A percentile compares a stretch with the other conserved stretches of the same genome.
Conservation (phyloP, 2,113 vertebrate species). For the Osmerus eperlanus region DNA sequence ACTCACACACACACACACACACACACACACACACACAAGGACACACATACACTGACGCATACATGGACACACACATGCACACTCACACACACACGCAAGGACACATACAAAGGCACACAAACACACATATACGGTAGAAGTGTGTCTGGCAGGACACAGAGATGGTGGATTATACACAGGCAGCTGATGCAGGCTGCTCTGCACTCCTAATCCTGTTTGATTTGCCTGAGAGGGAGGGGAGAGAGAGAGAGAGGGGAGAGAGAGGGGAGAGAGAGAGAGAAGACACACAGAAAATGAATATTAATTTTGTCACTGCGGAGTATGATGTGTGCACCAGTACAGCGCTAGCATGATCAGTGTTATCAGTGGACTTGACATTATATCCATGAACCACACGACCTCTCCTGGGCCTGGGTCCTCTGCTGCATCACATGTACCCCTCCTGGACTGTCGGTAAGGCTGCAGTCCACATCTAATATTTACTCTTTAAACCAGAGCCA, state of each 20-base stretch:
- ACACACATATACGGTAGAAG: constrained; percentile 18
- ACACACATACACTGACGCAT: constrained; percentile 1
- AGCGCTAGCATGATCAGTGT: no score
- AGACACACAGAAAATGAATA: constrained; percentile 40
- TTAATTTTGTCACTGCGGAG: constrained; percentile 46
- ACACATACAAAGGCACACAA: constrained; percentile 3
- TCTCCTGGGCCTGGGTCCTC: no score
- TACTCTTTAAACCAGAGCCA: no score
- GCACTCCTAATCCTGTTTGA: constrained; percentile 64
- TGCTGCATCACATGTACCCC: no score
- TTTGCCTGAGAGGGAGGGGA: constrained; percentile 48
- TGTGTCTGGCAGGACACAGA: constrained; percentile 61
- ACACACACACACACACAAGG: neutral
- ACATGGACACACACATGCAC: neutral
- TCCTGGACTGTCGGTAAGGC: no score
- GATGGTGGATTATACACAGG: constrained; percentile 61
- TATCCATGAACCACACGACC: no score
- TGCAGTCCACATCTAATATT: no score
- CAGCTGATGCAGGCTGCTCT: constrained; percentile 57
- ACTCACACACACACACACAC: no score
- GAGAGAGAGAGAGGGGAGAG: constrained; percentile 7
- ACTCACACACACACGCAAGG: constrained; percentile 16
- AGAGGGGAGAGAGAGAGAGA: constrained; percentile 20
- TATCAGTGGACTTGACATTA: no score
- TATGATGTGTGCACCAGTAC: constrained; percentile 7